A percentile compares a stretch with the other conserved stretches of the same genome.
Conservation (phyloP, 2,888 invertebrate genomes). For the Erebia epiphron region DNA sequence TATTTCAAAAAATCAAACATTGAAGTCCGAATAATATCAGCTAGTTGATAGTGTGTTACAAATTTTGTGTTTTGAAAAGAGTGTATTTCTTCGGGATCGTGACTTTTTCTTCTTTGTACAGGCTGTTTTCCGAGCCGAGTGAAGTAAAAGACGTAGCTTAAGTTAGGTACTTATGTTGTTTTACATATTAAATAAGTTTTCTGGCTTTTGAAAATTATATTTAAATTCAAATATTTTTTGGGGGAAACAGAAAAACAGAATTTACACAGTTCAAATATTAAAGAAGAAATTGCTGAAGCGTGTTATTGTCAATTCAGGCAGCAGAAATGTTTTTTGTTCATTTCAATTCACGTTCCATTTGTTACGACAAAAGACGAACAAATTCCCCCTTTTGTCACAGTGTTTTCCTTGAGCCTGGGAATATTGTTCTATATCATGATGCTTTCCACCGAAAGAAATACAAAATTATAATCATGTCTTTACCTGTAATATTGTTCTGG, state of each 20-base stretch:
- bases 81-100: no score
- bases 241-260: not conserved
- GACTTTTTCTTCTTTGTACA: no score
- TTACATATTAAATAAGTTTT: no score
- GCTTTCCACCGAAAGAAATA: constrained; percentile 8
- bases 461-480: constrained; percentile 11
- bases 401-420: not conserved
- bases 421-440: constrained; percentile 8
- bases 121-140: no score
- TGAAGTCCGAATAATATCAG: no score
- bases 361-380: constrained; percentile 13
- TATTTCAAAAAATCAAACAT: no score
- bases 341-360: constrained; percentile 21
- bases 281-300: constrained; percentile 10
- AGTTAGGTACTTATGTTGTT: no score
- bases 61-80: no score
- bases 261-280: constrained; percentile 4
- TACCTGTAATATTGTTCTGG: not conserved
- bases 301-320: constrained; percentile 17
- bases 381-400: constrained; percentile 9
- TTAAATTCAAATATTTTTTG: not conserved
- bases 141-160: no score
- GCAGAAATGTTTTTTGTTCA: constrained; percentile 19
- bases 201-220: no score
- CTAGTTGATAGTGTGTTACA: no score